phyloP scores from a whole-genome alignment of 2,113 vertebrate species.

The Ceuthmochares aereus region DNA sequence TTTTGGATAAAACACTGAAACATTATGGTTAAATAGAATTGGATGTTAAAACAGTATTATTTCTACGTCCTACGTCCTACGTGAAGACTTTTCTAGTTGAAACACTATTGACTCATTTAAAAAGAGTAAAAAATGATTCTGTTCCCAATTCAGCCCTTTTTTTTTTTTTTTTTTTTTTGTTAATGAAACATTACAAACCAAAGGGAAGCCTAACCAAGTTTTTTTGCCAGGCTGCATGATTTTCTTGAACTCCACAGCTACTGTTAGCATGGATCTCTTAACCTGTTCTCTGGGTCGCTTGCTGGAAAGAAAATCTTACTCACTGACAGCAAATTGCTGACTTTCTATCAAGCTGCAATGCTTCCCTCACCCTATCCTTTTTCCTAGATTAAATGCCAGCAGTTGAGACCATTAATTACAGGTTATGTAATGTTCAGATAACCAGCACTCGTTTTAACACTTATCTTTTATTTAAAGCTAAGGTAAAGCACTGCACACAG shows the following conservation, averaged over 20 bases:
- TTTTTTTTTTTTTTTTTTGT: background rate
- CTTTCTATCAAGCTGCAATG: slow-evolving; percentile 49
- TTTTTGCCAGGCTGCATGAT: background rate
- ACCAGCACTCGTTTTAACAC: slow-evolving; percentile 41
- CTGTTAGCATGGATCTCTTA: background rate
- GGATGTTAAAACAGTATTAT: background rate
- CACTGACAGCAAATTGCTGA: slow-evolving; percentile 13
- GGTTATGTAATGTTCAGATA: slow-evolving; percentile 44
- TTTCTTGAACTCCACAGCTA: background rate
- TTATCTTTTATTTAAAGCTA: slow-evolving; percentile 15
- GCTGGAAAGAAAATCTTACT: background rate
- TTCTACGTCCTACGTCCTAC: background rate
- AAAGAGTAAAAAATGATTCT: background rate
- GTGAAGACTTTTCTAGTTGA: background rate
- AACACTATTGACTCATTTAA: background rate
- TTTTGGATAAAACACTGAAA: background rate
- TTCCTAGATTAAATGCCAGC: slow-evolving; percentile 34
- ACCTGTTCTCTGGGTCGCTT: slow-evolving; percentile 5
- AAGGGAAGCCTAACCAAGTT: background rate
- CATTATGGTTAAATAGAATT: background rate
- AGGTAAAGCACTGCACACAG: background rate
- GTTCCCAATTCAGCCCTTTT: background rate
- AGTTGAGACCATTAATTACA: slow-evolving; percentile 60
- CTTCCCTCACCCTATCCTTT: background rate
- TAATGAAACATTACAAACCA: background rate